These are phyloP conservation scores for Seladonia tumulorum DNA, from an alignment of 2,888 invertebrate species.

Conservation along the genomic window DNA sequence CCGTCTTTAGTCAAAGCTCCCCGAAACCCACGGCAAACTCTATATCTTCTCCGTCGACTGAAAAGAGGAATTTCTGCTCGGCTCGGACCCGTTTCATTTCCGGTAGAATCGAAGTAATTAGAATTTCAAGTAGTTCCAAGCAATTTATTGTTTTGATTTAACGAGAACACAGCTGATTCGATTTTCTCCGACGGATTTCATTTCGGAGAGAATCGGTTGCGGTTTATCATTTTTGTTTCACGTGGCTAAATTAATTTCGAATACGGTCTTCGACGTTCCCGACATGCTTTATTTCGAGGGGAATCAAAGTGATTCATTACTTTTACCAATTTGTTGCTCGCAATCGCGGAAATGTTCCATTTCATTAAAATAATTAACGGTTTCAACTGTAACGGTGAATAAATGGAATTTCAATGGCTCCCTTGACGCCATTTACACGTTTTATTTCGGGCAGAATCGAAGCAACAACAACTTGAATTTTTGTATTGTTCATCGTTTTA, in stretches of 20 bases:
- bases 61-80: constrained; percentile 1
- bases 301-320: not conserved
- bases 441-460: too few species aligned
- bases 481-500: not conserved
- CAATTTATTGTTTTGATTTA: not conserved
- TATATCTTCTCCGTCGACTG: not conserved
- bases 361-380: not conserved
- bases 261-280: not conserved
- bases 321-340: not conserved
- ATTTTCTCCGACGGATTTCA: not conserved
- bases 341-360: not conserved
- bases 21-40: not conserved
- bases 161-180: not conserved
- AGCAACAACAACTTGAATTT: not conserved
- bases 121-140: not conserved
- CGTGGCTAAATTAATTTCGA: too few species aligned
- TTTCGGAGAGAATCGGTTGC: too few species aligned
- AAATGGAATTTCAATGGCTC: not conserved
- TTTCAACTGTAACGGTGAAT: not conserved
- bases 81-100: not conserved
- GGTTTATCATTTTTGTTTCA: not conserved
- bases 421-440: not conserved
- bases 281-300: not conserved
- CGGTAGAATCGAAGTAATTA: not conserved
- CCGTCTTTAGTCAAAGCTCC: not conserved